Evolutionary conservation across 2,113 vertebrate species (phyloP).

Genomic region (Melanerpes formicivorus): DNA sequence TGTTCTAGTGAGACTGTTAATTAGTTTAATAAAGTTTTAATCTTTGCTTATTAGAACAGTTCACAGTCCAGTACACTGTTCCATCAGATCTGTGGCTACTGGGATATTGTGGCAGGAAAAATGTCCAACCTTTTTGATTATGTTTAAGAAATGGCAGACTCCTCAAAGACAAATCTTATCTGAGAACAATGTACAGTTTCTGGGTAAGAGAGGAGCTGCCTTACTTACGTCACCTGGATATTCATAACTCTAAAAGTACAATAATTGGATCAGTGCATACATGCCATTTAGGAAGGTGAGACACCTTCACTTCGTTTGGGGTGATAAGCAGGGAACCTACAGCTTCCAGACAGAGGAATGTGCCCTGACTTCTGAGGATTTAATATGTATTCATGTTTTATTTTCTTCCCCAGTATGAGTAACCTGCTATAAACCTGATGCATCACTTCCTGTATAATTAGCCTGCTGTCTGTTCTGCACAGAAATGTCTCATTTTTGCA

Average conservation of each 20-base stretch:
- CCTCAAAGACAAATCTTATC: neutral
- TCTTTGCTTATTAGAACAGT: neutral
- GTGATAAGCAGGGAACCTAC: neutral
- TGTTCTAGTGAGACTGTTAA: neutral
- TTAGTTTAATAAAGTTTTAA: neutral
- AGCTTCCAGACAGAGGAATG: neutral
- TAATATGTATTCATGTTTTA: neutral
- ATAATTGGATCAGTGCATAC: neutral
- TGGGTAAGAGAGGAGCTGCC: neutral
- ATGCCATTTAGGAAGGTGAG: neutral
- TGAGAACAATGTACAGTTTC: neutral
- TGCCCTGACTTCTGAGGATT: neutral
- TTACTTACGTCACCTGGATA: neutral
- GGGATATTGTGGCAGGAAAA: neutral
- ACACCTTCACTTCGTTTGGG: neutral
- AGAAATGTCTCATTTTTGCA: neutral
- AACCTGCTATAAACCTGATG: neutral
- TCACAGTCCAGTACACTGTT: neutral
- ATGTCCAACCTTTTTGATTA: neutral
- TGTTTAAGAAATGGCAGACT: neutral
- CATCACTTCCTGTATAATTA: neutral
- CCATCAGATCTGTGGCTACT: neutral
- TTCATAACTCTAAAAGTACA: neutral
- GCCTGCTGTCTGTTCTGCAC: neutral
- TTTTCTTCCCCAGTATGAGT: neutral